phyloP scores from a whole-genome alignment of 2,888 invertebrate genomes.

The Hydriomena furcata region DNA sequence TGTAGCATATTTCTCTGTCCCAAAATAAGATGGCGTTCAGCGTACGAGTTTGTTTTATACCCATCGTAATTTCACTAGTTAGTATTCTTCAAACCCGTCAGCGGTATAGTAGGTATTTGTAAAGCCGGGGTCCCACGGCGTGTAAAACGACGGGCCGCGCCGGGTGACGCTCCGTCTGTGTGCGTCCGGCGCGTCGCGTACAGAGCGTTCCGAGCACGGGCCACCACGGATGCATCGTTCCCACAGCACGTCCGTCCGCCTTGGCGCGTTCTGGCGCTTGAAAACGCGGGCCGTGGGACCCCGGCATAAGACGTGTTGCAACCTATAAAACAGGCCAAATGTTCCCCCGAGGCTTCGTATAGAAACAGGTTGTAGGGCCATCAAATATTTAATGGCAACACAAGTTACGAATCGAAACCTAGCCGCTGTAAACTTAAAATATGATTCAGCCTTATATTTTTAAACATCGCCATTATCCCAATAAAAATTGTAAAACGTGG shows the following conservation, averaged over 20 bases:
- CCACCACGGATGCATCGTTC: too few species aligned
- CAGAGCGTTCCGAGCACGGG: too few species aligned
- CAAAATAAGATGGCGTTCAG: conserved; percentile 1
- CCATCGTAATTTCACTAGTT: conserved; percentile 17
- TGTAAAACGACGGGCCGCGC: too few species aligned
- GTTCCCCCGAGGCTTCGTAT: conserved; percentile 24
- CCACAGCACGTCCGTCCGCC: too few species aligned
- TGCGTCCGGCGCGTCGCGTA: too few species aligned
- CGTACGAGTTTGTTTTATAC: conserved; percentile 7
- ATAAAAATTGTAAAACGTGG: too few species aligned
- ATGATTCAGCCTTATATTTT: conserved; percentile 18
- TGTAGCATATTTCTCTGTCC: not conserved
- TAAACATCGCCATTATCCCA: not conserved
- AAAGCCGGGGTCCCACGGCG: too few species aligned
- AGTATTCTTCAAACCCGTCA: conserved; percentile 16
- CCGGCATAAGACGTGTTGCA: too few species aligned
- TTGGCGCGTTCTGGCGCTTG: too few species aligned
- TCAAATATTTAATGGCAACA: conserved; percentile 73
- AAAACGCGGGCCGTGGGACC: too few species aligned
- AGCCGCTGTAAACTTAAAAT: conserved; percentile 32
- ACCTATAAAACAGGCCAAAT: conserved; percentile 32
- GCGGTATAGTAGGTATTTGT: conserved; percentile 20
- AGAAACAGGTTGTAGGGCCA: conserved; percentile 60
- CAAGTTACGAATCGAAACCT: conserved; percentile 50
- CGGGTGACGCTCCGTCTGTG: too few species aligned